phyloP scores from a whole-genome alignment of 2,888 invertebrate species.

The Ypsolopha scabrella region DNA sequence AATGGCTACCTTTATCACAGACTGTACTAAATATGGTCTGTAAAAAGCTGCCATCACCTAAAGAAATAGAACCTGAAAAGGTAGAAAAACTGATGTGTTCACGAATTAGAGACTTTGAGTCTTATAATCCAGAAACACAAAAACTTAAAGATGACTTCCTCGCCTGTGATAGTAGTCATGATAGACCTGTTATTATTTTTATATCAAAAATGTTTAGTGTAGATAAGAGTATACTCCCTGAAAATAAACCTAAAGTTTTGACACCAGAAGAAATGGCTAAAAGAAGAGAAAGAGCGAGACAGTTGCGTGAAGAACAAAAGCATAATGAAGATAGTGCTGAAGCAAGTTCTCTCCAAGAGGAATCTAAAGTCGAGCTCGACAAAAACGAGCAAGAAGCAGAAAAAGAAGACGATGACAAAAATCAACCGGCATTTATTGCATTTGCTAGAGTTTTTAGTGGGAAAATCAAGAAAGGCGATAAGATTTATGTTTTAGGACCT shows the following conservation, averaged over 20 bases:
- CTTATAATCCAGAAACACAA: constrained; percentile 77
- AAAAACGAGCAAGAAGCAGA: constrained; percentile 26
- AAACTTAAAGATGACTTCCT: constrained; percentile 77
- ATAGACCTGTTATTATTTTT: constrained; percentile 79
- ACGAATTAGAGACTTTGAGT: constrained; percentile 74
- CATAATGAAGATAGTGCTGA: constrained; percentile 25
- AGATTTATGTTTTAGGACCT: constrained; percentile 86
- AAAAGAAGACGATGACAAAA: constrained; percentile 41
- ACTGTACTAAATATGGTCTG: constrained; percentile 88
- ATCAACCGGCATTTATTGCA: constrained; percentile 83
- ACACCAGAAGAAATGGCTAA: constrained; percentile 79
- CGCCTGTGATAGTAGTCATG: constrained; percentile 73
- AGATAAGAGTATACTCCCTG: constrained; percentile 79
- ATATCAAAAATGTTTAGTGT: constrained; percentile 94
- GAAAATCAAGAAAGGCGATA: constrained; percentile 78
- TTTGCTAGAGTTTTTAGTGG: constrained; percentile 96
- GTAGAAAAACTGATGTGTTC: constrained; percentile 87
- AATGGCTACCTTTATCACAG: constrained; percentile 90
- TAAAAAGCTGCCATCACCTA: constrained; percentile 84
- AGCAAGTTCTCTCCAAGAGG: constrained; percentile 17
- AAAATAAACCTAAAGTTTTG: constrained; percentile 83
- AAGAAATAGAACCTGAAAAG: constrained; percentile 78
- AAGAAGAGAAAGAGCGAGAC: constrained; percentile 76
- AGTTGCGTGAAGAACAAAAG: constrained; percentile 72
- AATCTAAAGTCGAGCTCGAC: constrained; percentile 6